Evolutionary conservation across 2,888 invertebrate genomes (phyloP).

Genomic region (Branchipolynoe longqiensis): DNA sequence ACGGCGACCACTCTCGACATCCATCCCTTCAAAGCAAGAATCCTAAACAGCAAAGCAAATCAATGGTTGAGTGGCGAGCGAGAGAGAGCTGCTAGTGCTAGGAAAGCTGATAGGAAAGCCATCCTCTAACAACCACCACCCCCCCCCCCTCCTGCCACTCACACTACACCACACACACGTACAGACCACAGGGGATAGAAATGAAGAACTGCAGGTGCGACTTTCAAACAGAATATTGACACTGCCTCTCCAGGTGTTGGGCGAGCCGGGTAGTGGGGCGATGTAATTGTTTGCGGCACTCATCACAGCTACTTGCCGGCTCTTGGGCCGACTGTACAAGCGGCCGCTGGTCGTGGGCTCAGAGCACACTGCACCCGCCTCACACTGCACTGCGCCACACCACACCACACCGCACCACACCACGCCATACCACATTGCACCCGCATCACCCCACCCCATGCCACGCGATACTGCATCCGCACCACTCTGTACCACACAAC

Average conservation of each 20-base stretch:
- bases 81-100: not conserved
- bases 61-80: not conserved
- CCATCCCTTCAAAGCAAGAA: too few relatives aligned
- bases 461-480: too few relatives aligned
- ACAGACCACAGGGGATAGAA: too few relatives aligned
- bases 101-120: not conserved
- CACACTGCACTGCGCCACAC: not conserved
- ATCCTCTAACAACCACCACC: not conserved
- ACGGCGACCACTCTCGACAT: too few relatives aligned
- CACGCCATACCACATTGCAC: too few relatives aligned
- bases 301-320: not conserved
- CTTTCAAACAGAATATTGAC: conserved; percentile 26
- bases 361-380: not conserved
- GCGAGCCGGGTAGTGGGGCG: not conserved
- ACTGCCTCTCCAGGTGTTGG: conserved; percentile 23
- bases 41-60: too few relatives aligned
- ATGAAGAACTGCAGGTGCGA: conserved; percentile 35
- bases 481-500: too few relatives aligned
- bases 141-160: too few relatives aligned
- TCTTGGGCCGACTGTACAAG: not conserved
- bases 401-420: not conserved
- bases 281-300: conserved; percentile 39
- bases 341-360: not conserved
- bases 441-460: too few relatives aligned
- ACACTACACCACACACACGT: too few relatives aligned